phyloP scores from a whole-genome alignment of 2,113 vertebrate genomes.

The Benitochromis conjunctus region DNA sequence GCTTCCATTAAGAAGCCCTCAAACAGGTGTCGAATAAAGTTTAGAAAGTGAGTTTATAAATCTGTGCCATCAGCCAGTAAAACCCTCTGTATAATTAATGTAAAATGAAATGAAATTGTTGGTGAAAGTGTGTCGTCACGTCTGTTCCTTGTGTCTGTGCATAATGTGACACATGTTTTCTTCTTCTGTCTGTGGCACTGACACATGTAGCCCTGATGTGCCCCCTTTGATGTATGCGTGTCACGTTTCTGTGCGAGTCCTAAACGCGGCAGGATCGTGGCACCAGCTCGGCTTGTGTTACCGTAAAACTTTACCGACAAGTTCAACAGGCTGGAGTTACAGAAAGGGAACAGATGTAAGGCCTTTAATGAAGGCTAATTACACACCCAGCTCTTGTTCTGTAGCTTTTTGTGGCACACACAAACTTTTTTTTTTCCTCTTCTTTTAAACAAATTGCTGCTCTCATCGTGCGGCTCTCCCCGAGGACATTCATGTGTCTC shows the following conservation, averaged over 20 bases:
- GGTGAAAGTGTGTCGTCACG: neutral
- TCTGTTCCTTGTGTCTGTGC: neutral
- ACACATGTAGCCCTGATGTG: neutral
- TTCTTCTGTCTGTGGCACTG: neutral
- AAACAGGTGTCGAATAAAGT: neutral
- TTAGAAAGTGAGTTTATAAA: neutral
- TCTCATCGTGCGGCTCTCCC: neutral
- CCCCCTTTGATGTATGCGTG: neutral
- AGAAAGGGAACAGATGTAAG: constrained; percentile 10
- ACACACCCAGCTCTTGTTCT: constrained; percentile 2
- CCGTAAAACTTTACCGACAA: neutral
- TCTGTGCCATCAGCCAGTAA: neutral
- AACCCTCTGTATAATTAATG: neutral
- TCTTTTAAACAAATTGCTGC: constrained; percentile 30
- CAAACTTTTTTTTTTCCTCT: neutral
- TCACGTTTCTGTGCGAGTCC: neutral
- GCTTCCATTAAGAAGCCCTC: neutral
- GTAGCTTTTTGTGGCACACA: constrained; percentile 9
- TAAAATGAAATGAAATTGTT: neutral
- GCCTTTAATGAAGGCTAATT: constrained; percentile 23
- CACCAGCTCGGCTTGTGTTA: neutral
- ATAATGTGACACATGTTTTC: neutral
- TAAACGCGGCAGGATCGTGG: neutral
- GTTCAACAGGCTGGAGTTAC: neutral
- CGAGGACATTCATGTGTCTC: neutral